Evolutionary conservation across 2,888 invertebrate genomes (phyloP).

Genomic region (Dysmachus trigonus): DNA sequence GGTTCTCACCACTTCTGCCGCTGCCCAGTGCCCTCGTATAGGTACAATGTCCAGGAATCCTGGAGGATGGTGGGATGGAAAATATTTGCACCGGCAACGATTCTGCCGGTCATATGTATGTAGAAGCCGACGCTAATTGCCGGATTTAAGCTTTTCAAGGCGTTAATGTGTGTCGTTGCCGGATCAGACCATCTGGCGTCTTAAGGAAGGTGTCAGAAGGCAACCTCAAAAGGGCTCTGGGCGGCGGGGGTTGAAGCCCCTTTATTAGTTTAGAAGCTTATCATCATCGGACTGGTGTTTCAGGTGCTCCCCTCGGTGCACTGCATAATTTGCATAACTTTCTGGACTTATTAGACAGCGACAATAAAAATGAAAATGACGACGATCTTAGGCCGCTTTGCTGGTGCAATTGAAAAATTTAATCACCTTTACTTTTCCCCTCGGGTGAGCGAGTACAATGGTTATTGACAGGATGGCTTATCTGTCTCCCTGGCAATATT

Average conservation of each 20-base stretch:
- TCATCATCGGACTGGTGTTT: background rate
- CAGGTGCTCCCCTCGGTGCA: background rate
- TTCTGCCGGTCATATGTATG: background rate
- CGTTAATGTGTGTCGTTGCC: conserved; percentile 11
- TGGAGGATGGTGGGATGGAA: conserved; percentile 38
- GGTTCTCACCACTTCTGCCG: conserved; percentile 48
- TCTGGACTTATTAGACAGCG: conserved; percentile 44
- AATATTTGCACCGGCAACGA: conserved; percentile 37
- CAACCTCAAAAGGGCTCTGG: background rate
- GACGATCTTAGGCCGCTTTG: background rate
- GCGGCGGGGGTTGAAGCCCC: background rate
- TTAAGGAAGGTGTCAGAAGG: conserved; percentile 3
- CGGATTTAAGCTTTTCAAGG: conserved; percentile 10
- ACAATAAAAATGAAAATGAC: conserved; percentile 44
- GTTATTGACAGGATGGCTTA: background rate
- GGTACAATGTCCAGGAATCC: conserved; percentile 31
- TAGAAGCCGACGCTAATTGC: conserved; percentile 33
- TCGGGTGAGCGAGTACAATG: background rate
- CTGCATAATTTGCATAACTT: conserved; percentile 46
- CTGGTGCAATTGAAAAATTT: background rate
- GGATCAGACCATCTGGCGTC: background rate
- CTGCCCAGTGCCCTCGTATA: conserved; percentile 45
- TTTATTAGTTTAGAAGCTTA: background rate
- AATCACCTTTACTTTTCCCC: background rate
- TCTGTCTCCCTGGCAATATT: background rate